These are phyloP conservation scores for Smutsia gigantea DNA, from an alignment of 2,797 vertebrate genomes.

Conservation along the genomic window DNA sequence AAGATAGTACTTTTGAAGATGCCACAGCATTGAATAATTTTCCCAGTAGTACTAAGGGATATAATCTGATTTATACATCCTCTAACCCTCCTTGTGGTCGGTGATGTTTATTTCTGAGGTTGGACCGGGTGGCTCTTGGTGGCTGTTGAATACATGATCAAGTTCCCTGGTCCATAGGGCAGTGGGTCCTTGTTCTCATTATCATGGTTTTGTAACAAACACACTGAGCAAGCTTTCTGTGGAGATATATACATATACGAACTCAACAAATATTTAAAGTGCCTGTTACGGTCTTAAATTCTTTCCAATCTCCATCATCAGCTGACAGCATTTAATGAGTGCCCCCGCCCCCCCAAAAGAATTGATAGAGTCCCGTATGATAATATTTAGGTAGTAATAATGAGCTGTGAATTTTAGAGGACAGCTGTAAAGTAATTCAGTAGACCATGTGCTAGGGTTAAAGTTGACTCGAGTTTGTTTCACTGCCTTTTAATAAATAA, in stretches of 20 bases:
- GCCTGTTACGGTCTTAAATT: not conserved
- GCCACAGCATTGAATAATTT: not conserved
- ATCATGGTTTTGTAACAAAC: not conserved
- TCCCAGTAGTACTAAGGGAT: not conserved
- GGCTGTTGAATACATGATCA: not conserved
- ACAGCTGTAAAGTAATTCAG: conserved; percentile 77
- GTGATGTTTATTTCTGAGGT: not conserved
- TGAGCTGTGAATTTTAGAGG: conserved; percentile 80
- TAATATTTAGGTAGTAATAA: conserved; percentile 81
- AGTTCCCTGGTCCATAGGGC: not conserved
- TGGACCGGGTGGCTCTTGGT: not conserved
- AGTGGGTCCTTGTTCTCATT: not conserved
- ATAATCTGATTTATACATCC: not conserved
- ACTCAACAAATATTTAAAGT: conserved; percentile 10
- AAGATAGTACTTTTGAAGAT: conserved; percentile 26
- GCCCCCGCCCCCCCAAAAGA: not conserved
- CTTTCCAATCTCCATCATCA: not conserved
- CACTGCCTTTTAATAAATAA: conserved; percentile 86
- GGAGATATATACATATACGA: not conserved
- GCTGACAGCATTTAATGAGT: conserved; percentile 36
- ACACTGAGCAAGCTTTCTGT: not conserved
- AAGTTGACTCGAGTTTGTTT: conserved; percentile 83
- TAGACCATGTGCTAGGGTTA: conserved; percentile 81
- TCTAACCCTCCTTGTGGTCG: not conserved
- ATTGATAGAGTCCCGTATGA: conserved; percentile 71